Evolutionary conservation across 2,113 vertebrate species (phyloP), one percentile per base, ranked within the genome.

Genomic region (Perca schrenkii): DNA sequence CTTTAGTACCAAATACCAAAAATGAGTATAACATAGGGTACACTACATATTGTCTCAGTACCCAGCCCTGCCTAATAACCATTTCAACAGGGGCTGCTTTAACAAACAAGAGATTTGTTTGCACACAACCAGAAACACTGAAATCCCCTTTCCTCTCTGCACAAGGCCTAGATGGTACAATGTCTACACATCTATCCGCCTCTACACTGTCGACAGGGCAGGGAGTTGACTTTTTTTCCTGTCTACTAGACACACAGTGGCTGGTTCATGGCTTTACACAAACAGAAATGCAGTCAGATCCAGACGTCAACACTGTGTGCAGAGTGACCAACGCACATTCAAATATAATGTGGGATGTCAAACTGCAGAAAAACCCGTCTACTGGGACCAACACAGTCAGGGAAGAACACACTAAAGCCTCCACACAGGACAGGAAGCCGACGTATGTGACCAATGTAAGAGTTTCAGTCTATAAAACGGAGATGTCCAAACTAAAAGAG

Each of bases 191-290:
- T 57, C n/a, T 16, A 77, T 77, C 49, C 3, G 47, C 60, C 31
- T 64, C 60, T 14, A 60, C 50, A 60, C 43, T 13, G 70, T 21
- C 28, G 34, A 50, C 43, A 8, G 6, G 16, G 8, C 40, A 31
- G 40, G 53, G 21, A 25, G 52, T 15, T 25, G 21, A 56, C 53
- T 46, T 7, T 52, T 28, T 28, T 67, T 14, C 22, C 19, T 22
- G 36, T 57, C 68, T 57, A 71, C 53, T 25, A 14, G 34, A 58
- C 4, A 31, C 62, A 66, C 74, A 57, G 62, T 31, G 74, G 52
- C 36, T 36, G 62, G 74, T 46, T 76, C 60, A 63, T 21, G 73
- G 73, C 49, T 75, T 64, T 25, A 52, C 31, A 40, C 47, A 50
- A n/a, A 31, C 36, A 72, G 14, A 73, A n/a, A 57, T 53, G 31